These are phyloP conservation scores for Muntiacus muntjak DNA, from an alignment of 2,113 vertebrate species.

Conservation along the genomic window DNA sequence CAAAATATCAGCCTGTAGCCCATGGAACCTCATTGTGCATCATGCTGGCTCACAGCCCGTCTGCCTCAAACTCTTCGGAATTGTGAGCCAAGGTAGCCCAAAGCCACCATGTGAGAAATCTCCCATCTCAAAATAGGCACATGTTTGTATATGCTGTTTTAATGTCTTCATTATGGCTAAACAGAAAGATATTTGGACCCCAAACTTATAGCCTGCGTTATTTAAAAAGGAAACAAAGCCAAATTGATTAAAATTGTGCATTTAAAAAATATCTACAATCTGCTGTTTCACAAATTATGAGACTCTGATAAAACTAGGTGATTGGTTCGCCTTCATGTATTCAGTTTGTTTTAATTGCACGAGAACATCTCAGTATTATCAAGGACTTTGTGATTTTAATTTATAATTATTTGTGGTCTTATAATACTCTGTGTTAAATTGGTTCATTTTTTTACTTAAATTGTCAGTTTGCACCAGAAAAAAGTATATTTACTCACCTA, in stretches of 20 bases:
- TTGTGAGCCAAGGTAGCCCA: neutral
- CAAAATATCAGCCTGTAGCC: neutral
- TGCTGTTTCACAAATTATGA: conserved; percentile 29
- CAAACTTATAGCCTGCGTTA: conserved; percentile 25
- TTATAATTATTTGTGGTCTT: conserved; percentile 25
- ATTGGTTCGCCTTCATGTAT: neutral
- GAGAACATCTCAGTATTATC: conserved; percentile 10
- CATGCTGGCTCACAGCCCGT: neutral
- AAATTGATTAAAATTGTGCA: conserved; percentile 51
- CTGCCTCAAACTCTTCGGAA: neutral
- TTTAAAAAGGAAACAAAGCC: conserved; percentile 55
- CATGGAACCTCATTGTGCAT: neutral
- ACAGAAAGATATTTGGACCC: conserved; percentile 39
- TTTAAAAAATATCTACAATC: conserved; percentile 48
- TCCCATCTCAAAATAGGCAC: conserved; percentile 11
- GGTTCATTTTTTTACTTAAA: neutral
- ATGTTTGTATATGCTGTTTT: conserved; percentile 23
- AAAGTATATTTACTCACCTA: neutral
- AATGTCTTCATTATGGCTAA: neutral
- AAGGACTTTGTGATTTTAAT: conserved; percentile 13
- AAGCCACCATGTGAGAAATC: neutral
- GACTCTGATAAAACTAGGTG: conserved; percentile 10
- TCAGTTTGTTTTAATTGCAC: conserved; percentile 41
- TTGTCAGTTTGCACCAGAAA: neutral
- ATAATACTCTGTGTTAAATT: neutral